Conservation (phyloP, 1,140 invertebrate species). For the Temnothorax longispinosus region DNA sequence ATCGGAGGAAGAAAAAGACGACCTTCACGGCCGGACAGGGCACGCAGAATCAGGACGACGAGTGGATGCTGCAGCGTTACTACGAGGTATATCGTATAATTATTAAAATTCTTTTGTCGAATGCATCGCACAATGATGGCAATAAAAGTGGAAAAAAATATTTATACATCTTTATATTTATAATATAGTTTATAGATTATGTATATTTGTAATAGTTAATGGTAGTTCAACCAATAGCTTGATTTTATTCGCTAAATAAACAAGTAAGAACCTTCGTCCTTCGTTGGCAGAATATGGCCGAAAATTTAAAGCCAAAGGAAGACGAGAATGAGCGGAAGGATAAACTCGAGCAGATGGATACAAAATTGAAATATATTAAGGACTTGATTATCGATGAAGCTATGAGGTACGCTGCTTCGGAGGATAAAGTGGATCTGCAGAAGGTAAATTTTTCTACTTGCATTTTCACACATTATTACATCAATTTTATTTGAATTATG, state of each 20-base stretch:
- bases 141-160: background rate
- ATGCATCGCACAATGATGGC: too few species aligned
- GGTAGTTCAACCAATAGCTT: background rate
- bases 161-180: too few species aligned
- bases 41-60: constrained; percentile 85
- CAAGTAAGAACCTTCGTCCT: background rate
- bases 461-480: background rate
- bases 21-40: constrained; percentile 75
- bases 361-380: constrained; percentile 90
- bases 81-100: constrained; percentile 78
- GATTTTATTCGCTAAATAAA: background rate
- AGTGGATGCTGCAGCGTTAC: constrained; percentile 87
- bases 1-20: constrained; percentile 91
- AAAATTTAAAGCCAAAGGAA: constrained; percentile 76
- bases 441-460: constrained; percentile 30
- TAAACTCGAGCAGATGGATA: constrained; percentile 89
- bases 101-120: background rate
- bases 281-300: constrained; percentile 77
- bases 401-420: constrained; percentile 89
- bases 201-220: too few species aligned
- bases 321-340: constrained; percentile 75
- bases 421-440: constrained; percentile 80
- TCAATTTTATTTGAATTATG: background rate
- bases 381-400: constrained; percentile 91
- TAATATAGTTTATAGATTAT: too few species aligned